These are phyloP conservation scores for Miichthys miiuy DNA, from an alignment of 2,797 vertebrate genomes.

Conservation along the genomic window DNA sequence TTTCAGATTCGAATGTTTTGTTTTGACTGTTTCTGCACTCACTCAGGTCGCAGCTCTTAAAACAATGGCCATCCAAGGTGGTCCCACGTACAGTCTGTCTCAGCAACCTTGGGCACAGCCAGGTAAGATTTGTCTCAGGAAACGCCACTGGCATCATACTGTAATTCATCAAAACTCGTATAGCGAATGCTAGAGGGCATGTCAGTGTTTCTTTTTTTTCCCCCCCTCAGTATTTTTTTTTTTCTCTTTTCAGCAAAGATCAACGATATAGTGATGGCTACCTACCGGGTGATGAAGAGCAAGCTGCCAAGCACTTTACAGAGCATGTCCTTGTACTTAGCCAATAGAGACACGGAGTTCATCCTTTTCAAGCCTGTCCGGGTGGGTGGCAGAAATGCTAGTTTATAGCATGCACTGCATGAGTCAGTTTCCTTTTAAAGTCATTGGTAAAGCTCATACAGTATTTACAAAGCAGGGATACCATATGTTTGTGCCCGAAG, in stretches of 20 bases:
- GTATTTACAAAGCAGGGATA: conserved; percentile 1
- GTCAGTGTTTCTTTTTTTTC: conserved; percentile 48
- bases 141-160: conserved; percentile 43
- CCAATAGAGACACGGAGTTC: conserved; percentile 98
- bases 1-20: conserved; percentile 29
- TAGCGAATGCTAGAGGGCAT: conserved; percentile 61
- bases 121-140: conserved; percentile 85
- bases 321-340: conserved; percentile 97
- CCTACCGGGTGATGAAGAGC: conserved; percentile 94
- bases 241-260: conserved; percentile 91
- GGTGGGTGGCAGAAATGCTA: conserved; percentile 86
- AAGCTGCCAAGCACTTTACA: conserved; percentile 93
- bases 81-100: conserved; percentile 93
- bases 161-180: conserved; percentile 72
- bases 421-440: conserved; percentile 42
- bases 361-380: conserved; percentile 98
- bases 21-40: conserved; percentile 35
- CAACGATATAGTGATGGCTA: conserved; percentile 92
- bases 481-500: conserved; percentile 12
- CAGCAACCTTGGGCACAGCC: conserved; percentile 98
- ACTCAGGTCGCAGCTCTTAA: conserved; percentile 94
- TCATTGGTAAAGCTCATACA: conserved; percentile 56
- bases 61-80: conserved; percentile 94
- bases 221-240: conserved; percentile 23
- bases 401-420: conserved; percentile 34